A percentile compares a stretch with the other conserved stretches of the same genome.
Conservation (phyloP, 2,797 vertebrate genomes). For the Dendrocincla fuliginosa region DNA sequence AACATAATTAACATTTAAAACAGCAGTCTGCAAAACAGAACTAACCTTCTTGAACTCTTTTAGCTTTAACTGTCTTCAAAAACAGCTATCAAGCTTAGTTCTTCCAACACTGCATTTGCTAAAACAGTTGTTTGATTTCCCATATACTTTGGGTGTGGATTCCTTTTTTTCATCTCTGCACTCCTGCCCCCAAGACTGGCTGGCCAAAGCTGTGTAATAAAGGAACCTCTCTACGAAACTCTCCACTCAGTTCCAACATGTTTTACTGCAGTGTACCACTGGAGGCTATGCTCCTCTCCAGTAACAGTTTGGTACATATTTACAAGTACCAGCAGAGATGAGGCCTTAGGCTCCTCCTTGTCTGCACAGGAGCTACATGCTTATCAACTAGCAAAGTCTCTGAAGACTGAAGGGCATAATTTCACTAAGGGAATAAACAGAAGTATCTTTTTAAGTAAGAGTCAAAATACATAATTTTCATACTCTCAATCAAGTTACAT, state of each 20-base stretch:
- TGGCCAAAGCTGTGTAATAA: background rate
- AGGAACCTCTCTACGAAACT: background rate
- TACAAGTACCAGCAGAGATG: background rate
- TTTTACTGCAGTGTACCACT: background rate
- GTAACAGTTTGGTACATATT: background rate
- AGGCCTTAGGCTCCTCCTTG: background rate
- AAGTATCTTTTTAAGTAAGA: background rate
- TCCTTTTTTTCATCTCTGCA: background rate
- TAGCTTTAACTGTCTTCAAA: background rate
- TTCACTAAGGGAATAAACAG: background rate
- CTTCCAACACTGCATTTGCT: background rate
- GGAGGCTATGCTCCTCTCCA: background rate
- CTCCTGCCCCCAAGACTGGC: fast-evolving
- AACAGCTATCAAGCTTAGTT: background rate
- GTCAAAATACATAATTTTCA: background rate
- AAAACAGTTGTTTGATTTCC: background rate
- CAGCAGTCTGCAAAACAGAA: background rate
- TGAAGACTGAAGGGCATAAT: background rate
- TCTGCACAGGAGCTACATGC: background rate
- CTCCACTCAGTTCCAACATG: background rate
- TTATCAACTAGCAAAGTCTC: background rate
- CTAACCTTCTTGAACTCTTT: background rate
- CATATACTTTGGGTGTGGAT: background rate
- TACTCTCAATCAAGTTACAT: background rate
- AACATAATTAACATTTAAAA: background rate